Evolutionary conservation across 2,888 invertebrate genomes (phyloP).

Genomic region (Dione vanillae): DNA sequence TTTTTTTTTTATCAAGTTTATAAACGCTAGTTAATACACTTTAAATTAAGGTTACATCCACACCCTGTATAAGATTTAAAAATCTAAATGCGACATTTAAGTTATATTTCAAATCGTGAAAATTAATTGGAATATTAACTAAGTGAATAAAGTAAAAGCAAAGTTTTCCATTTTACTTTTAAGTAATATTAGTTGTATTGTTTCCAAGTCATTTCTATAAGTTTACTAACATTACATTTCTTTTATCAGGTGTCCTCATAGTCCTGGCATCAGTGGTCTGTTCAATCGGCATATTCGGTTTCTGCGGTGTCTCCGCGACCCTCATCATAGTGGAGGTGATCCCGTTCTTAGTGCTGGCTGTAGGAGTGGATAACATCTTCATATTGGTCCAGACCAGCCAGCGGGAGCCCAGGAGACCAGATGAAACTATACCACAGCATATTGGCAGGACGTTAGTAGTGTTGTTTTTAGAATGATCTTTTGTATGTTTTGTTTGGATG

Average conservation of each 20-base stretch:
- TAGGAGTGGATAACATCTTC: slow-evolving; percentile 99
- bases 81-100: no score
- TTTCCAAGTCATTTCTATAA: no score
- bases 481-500: no score
- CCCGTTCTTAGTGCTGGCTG: slow-evolving; percentile 98
- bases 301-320: slow-evolving; percentile 94
- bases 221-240: background rate
- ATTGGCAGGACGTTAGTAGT: slow-evolving; percentile 89
- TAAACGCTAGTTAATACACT: no score
- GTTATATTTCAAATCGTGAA: no score
- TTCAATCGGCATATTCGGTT: slow-evolving; percentile 97
- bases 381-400: slow-evolving; percentile 98
- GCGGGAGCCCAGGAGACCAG: slow-evolving; percentile 88
- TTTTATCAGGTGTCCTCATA: slow-evolving; percentile 90
- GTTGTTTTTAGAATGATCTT: background rate
- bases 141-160: no score
- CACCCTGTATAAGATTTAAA: no score
- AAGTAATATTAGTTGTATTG: background rate
- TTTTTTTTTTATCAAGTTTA: no score
- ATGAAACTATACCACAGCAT: slow-evolving; percentile 93
- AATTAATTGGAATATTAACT: no score
- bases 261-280: slow-evolving; percentile 96
- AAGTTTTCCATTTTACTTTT: no score
- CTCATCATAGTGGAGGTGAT: slow-evolving; percentile 99
- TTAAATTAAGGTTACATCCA: no score